phyloP scores from a whole-genome alignment of 2,797 vertebrate genomes.

The Peromyscus eremicus region DNA sequence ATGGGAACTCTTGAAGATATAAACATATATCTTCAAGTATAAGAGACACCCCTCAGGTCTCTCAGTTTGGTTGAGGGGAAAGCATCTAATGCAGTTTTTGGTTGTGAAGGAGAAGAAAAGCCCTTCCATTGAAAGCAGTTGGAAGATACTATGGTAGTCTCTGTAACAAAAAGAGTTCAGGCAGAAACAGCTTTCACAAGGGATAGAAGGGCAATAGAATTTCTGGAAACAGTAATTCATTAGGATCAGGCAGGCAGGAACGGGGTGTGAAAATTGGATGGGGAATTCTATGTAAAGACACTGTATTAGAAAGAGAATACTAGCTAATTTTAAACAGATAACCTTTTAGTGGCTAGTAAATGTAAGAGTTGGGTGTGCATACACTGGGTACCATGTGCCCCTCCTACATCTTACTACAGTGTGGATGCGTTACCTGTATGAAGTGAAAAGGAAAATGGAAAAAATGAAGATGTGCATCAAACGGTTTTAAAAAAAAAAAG shows the following conservation, averaged over 20 bases:
- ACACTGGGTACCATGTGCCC: neutral
- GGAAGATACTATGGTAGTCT: neutral
- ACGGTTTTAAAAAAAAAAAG: neutral
- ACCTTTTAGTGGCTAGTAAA: neutral
- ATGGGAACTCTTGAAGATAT: neutral
- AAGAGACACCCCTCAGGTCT: neutral
- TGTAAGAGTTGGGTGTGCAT: neutral
- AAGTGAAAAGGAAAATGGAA: neutral
- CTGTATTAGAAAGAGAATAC: neutral
- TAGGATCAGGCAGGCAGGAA: conserved; percentile 3
- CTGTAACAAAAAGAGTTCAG: conserved; percentile 2
- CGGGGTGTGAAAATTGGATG: neutral
- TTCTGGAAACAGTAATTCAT: neutral
- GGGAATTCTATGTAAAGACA: neutral
- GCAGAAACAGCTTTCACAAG: neutral
- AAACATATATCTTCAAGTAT: neutral
- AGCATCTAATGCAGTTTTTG: conserved; percentile 22
- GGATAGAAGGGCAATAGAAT: neutral
- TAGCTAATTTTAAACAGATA: neutral
- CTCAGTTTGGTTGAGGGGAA: neutral
- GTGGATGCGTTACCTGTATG: neutral
- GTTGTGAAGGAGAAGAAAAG: conserved; percentile 26
- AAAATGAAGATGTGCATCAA: neutral
- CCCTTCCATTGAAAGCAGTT: conserved; percentile 3
- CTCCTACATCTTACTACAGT: neutral